phyloP scores from a whole-genome alignment of 1,140 invertebrate species.

The Eciton burchellii region DNA sequence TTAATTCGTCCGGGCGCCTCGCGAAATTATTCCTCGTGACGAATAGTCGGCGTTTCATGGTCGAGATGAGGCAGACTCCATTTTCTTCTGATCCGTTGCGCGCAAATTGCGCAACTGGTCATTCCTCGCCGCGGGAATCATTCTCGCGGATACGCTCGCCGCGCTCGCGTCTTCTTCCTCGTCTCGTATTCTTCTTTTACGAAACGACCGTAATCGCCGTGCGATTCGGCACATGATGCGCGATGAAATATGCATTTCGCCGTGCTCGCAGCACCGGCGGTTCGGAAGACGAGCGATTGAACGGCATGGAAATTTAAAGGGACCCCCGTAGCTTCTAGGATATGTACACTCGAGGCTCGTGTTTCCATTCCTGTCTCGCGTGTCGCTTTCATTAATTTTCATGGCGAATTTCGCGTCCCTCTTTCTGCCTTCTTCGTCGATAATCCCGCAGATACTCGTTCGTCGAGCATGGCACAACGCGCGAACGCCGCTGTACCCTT shows the following conservation, averaged over 20 bases:
- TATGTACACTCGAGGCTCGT: constrained; percentile 54
- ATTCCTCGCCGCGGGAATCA: too few species aligned
- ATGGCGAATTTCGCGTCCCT: constrained; percentile 54
- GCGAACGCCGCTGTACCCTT: constrained; percentile 20
- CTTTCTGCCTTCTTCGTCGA: constrained; percentile 63
- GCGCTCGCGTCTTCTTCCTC: too few species aligned
- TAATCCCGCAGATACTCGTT: constrained; percentile 49
- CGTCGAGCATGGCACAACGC: not conserved
- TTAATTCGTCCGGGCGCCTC: constrained; percentile 1
- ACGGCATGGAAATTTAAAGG: constrained; percentile 45
- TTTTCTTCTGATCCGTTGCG: too few species aligned
- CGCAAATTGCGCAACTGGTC: too few species aligned
- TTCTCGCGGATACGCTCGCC: too few species aligned
- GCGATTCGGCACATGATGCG: not conserved
- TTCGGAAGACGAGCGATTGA: constrained; percentile 30
- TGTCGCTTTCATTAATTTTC: constrained; percentile 67
- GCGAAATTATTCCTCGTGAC: constrained; percentile 4
- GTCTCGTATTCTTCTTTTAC: not conserved
- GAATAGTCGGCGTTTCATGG: constrained; percentile 3
- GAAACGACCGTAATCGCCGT: not conserved
- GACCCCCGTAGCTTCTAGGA: constrained; percentile 2
- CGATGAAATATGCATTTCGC: constrained; percentile 24
- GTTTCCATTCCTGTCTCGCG: constrained; percentile 63
- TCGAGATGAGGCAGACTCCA: too few species aligned
- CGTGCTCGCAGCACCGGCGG: constrained; percentile 7